Base-by-base conservation (phyloP, 2,888 invertebrate species). In the Peribatodes rhomboidaria region DNA sequence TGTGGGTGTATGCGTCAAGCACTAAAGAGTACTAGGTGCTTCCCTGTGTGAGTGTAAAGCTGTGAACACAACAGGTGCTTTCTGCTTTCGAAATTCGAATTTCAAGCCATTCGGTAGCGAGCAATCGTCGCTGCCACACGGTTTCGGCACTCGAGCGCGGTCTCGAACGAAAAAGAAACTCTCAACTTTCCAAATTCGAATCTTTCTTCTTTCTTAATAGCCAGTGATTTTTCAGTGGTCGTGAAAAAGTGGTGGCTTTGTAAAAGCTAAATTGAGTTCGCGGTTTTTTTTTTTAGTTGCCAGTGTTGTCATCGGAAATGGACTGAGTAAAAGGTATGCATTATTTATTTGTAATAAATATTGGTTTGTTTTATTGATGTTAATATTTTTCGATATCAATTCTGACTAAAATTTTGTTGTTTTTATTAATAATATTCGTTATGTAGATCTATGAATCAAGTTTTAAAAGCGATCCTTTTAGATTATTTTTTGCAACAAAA, bases 61-160 rank as follows among this genome's bases (percentile, higher is more conserved):
- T 74, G 75, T 49, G 74, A 76, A 84, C 65, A 86, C 89, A 89
- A 89, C 90, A 90, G 90, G 90, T 90, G 90, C 87, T 49, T 42
- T n/a, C n/a, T n/a, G n/a, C n/a, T n/a, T n/a, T n/a, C n/a, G n/a
- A n/a, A n/a, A n/a, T n/a, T 58, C 61, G 56, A 53, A 10, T 37
- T 61, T 46, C 58, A 33, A 60, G 42, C 58, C 87, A 88, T 86
- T 87, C 85, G 83, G 84, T 84, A 80, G 73, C 75, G 76, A 73
- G 66, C 81, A 39, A 79, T 78, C 84, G 83, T 66, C 68, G 72
- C 68, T 73, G 82, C 71, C 84, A 84, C 84, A 83, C 87, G 89
- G 65, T 41, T 67, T 50, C 13, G 76, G 61, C 70, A 64, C 67
- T 71, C 65, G 27, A 60, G 27, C 9, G 55, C 58, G 57, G 59